A percentile compares a stretch with the other conserved stretches of the same genome.
Evolutionary conservation across 1,140 invertebrate genomes (phyloP).

Genomic region (Hypothenemus hampei): DNA sequence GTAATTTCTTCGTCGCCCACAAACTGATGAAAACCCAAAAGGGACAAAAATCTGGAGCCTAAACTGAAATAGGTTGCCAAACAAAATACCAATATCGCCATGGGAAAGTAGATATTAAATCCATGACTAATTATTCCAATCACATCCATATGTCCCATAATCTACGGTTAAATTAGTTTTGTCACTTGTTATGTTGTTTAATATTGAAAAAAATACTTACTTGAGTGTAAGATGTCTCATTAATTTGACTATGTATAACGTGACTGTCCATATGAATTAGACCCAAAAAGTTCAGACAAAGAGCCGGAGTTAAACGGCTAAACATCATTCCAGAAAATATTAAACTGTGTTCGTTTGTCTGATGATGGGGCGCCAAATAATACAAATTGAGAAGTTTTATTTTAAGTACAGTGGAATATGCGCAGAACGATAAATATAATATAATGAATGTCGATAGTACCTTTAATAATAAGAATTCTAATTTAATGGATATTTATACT

Average conservation of each 20-base stretch:
- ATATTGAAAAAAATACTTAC: slow-evolving; percentile 46
- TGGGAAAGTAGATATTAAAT: slow-evolving; percentile 99
- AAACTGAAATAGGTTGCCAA: slow-evolving; percentile 92
- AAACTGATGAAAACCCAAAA: slow-evolving; percentile 94
- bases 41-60: slow-evolving; percentile 81
- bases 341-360: slow-evolving; percentile 97
- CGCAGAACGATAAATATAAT: slow-evolving; percentile 93
- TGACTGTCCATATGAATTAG: slow-evolving; percentile 98
- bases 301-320: slow-evolving; percentile 93
- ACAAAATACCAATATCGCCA: slow-evolving; percentile 91
- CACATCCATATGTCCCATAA: slow-evolving; percentile 99
- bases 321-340: slow-evolving; percentile 98
- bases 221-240: slow-evolving; percentile 86
- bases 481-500: slow-evolving; percentile 4
- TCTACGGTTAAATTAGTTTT: slow-evolving; percentile 56
- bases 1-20: slow-evolving; percentile 90
- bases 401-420: slow-evolving; percentile 96
- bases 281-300: slow-evolving; percentile 97
- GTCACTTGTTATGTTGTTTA: too few relatives aligned
- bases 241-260: slow-evolving; percentile 73
- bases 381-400: slow-evolving; percentile 95
- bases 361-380: slow-evolving; percentile 93
- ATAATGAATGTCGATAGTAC: slow-evolving; percentile 84
- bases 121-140: slow-evolving; percentile 95
- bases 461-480: slow-evolving; percentile 50